Percentiles rank a stretch among this genome's conserved stretches.
Evolutionary conservation across 1,140 invertebrate species (phyloP).

Genomic region (Drosophila pruinosa): DNA sequence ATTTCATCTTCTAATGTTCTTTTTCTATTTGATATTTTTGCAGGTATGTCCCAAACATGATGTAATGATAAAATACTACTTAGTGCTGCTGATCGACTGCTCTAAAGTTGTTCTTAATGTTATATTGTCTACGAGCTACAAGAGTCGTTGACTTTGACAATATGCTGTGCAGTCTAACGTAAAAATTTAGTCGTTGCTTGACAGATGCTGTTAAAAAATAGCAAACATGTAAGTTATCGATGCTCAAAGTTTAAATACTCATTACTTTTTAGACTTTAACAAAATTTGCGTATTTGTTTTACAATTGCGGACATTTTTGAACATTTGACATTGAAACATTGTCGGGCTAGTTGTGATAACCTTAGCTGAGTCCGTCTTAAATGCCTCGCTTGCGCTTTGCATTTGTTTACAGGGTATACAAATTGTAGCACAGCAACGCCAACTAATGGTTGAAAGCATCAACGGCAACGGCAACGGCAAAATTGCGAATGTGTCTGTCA

Average conservation of each 20-base stretch:
- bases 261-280: background rate
- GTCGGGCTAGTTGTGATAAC: background rate
- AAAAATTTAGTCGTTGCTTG: conserved; percentile 38
- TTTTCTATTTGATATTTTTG: conserved; percentile 26
- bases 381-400: background rate
- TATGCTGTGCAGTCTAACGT: conserved; percentile 48
- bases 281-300: no score
- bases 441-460: conserved; percentile 32
- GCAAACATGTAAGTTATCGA: background rate
- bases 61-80: background rate
- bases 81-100: background rate
- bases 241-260: background rate
- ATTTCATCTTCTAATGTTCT: conserved; percentile 15
- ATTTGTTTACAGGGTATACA: conserved; percentile 6
- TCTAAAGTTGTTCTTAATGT: background rate
- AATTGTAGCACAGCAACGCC: conserved; percentile 9
- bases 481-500: conserved; percentile 38
- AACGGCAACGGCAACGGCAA: conserved; percentile 33
- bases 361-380: background rate
- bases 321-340: background rate
- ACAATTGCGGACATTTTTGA: no score
- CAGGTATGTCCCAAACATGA: conserved; percentile 42
- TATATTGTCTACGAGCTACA: background rate
- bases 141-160: conserved; percentile 49
- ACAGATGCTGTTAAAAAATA: background rate